These are phyloP conservation scores for Lagorchestes hirsutus DNA, from an alignment of 2,797 vertebrate genomes.

Conservation along the genomic window DNA sequence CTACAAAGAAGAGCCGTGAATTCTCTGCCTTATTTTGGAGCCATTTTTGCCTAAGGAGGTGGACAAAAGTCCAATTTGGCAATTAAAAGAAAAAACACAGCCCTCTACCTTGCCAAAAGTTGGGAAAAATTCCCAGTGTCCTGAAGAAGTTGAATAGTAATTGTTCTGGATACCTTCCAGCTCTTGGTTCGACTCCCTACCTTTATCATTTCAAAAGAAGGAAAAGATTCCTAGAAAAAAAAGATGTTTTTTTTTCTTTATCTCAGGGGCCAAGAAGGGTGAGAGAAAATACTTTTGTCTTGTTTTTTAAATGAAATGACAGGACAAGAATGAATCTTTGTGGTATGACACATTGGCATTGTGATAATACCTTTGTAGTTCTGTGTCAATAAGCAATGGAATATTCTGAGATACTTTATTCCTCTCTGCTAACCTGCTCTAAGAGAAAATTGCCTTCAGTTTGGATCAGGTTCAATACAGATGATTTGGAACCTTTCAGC, in stretches of 20 bases:
- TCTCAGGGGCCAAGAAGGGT: slow-evolving; percentile 1
- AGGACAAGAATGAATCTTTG: slow-evolving; percentile 16
- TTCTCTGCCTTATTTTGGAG: not conserved
- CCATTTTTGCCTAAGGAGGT: not conserved
- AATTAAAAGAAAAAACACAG: not conserved
- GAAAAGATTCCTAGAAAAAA: slow-evolving; percentile 23
- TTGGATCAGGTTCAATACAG: slow-evolving; percentile 36
- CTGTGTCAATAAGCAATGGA: slow-evolving; percentile 15
- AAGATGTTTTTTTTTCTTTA: not conserved
- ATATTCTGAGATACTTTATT: slow-evolving; percentile 57
- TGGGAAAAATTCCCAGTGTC: not conserved
- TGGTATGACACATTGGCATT: slow-evolving; percentile 56
- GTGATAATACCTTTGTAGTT: not conserved
- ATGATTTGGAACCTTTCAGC: not conserved
- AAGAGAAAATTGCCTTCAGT: slow-evolving; percentile 10
- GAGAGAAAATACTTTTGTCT: slow-evolving; percentile 14
- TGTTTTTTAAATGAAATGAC: slow-evolving; percentile 42
- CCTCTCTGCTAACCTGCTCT: not conserved
- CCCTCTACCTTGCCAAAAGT: not conserved
- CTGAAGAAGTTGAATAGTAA: not conserved
- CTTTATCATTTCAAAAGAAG: not conserved
- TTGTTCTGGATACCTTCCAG: not conserved
- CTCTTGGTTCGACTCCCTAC: not conserved
- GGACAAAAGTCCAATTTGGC: not conserved
- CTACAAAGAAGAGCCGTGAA: not conserved